These are phyloP conservation scores for Gymnoscopelus braueri DNA, from an alignment of 2,797 vertebrate species.

Conservation along the genomic window DNA sequence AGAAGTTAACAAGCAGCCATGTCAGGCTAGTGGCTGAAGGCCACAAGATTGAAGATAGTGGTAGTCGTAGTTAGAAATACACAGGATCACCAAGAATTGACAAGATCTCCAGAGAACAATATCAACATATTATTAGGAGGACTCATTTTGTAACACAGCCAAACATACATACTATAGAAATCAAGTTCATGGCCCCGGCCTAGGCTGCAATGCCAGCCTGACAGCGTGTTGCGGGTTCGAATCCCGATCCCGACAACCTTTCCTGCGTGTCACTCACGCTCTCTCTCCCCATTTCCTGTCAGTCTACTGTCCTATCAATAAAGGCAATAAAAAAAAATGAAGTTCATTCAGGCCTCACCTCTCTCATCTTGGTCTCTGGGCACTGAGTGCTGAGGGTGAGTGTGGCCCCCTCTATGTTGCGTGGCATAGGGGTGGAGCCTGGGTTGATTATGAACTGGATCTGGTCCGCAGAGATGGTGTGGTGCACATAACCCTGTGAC, in stretches of 20 bases:
- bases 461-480: constrained; percentile 98
- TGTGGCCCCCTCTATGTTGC: constrained; percentile 97
- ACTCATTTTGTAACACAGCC: background rate
- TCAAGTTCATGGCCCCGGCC: background rate
- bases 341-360: constrained; percentile 81
- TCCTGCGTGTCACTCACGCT: too few relatives aligned
- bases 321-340: too few relatives aligned
- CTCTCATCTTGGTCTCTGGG: constrained; percentile 95
- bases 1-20: too few relatives aligned
- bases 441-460: constrained; percentile 99
- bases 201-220: too few relatives aligned
- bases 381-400: constrained; percentile 97
- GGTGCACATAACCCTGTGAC: constrained; percentile 98
- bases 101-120: accelerated
- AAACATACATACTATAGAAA: background rate
- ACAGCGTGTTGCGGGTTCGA: too few relatives aligned
- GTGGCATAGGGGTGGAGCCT: constrained; percentile 97
- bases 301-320: too few relatives aligned
- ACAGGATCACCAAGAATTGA: background rate
- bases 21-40: too few relatives aligned
- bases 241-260: too few relatives aligned
- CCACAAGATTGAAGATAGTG: too few relatives aligned
- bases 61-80: background rate
- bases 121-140: background rate
- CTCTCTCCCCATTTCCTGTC: too few relatives aligned